These are phyloP conservation scores for Sebastes variabilis DNA, from an alignment of 2,797 vertebrate species.

Conservation along the genomic window DNA sequence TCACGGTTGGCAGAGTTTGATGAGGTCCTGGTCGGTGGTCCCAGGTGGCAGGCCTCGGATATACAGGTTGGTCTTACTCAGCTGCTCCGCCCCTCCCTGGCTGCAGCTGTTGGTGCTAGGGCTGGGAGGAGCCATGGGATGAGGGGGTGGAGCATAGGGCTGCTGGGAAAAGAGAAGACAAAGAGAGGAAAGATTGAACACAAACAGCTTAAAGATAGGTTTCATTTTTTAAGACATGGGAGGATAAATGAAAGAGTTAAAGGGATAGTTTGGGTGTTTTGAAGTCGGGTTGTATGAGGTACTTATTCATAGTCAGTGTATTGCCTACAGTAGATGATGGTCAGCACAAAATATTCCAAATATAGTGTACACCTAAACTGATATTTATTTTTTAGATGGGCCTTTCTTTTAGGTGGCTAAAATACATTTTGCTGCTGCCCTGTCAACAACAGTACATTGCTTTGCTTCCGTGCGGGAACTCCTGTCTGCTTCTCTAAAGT, in stretches of 20 bases:
- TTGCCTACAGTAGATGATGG: fast-evolving
- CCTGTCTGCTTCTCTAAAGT: too few relatives aligned
- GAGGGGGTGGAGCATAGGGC: constrained; percentile 97
- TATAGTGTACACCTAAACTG: too few relatives aligned
- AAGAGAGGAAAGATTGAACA: neutral
- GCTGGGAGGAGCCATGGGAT: constrained; percentile 99
- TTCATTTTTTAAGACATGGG: neutral
- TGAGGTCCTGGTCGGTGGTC: constrained; percentile 98
- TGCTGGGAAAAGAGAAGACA: constrained; percentile 82
- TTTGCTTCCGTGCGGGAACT: too few relatives aligned
- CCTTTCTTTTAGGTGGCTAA: too few relatives aligned
- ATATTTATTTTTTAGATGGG: too few relatives aligned
- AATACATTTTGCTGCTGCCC: too few relatives aligned
- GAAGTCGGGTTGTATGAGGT: fast-evolving
- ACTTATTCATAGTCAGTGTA: too few relatives aligned
- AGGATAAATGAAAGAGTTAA: neutral
- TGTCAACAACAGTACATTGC: too few relatives aligned
- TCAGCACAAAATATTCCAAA: too few relatives aligned
- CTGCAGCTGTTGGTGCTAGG: constrained; percentile 97
- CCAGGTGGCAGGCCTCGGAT: constrained; percentile 96
- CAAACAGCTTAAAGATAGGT: neutral
- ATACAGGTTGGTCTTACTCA: constrained; percentile 99
- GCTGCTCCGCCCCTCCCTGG: constrained; percentile 91
- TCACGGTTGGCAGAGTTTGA: constrained; percentile 99
- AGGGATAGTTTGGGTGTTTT: too few relatives aligned